Percentiles rank a stretch among this genome's conserved stretches.
Conservation (phyloP, 2,888 invertebrate species). For the Drosophila kambysellisi region DNA sequence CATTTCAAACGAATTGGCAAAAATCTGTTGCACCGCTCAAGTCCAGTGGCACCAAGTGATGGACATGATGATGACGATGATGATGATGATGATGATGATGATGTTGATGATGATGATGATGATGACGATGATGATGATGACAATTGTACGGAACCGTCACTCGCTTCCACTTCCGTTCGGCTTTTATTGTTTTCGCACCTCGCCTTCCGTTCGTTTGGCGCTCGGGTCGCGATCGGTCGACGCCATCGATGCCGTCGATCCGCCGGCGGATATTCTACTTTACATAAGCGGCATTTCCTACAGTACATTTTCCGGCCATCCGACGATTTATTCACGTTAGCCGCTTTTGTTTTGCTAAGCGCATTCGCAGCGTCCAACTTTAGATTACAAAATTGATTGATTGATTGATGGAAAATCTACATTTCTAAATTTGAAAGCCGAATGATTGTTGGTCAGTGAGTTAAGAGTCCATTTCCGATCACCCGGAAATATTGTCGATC, state of each 20-base stretch:
- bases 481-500: background rate
- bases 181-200: constrained; percentile 73
- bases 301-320: constrained; percentile 66
- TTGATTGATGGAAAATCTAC: constrained; percentile 13
- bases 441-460: background rate
- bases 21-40: constrained; percentile 49
- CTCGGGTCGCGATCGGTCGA: constrained; percentile 39
- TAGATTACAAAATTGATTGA: constrained; percentile 31
- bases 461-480: background rate
- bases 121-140: constrained; percentile 25
- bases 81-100: constrained; percentile 3
- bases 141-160: constrained; percentile 54
- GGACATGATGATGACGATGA: background rate
- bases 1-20: constrained; percentile 70
- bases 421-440: constrained; percentile 2
- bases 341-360: constrained; percentile 60
- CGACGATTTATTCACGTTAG: constrained; percentile 48
- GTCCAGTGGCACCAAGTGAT: constrained; percentile 38
- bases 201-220: constrained; percentile 43
- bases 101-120: background rate
- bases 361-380: constrained; percentile 36
- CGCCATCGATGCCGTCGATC: constrained; percentile 23
- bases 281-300: constrained; percentile 80
- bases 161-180: constrained; percentile 66
- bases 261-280: constrained; percentile 82